Evolutionary conservation across 1,140 invertebrate species (phyloP), one percentile per base, ranked within the genome.

Genomic region (Drosophila pallidifrons): DNA sequence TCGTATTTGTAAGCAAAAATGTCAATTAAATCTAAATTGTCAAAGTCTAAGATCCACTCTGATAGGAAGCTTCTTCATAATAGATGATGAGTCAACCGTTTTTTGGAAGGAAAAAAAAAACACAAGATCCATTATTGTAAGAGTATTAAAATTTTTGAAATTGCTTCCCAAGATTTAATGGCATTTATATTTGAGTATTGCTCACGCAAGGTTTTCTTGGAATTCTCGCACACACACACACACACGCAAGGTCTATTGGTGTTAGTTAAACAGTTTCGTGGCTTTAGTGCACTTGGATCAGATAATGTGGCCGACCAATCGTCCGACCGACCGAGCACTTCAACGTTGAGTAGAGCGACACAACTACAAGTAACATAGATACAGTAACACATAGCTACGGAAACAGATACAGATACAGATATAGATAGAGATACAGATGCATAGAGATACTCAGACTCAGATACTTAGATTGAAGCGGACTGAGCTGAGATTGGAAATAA

Each of bases 401-500:
- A 60, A 28, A 35, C 51, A 32, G 25, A 25, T 47, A 61, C 59
- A 65, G 49, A 35, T 38, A 67, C 16, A 16, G 49, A 43, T 13
- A 11, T 6, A 25, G 5, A 52, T 55, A 32, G 5, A 65, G 49
- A 35, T 41, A 68, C 46, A 52, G 15, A 68, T 58, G 57, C 54
- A 15, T 3, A 49, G 43, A 63, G 58, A 49, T 52, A 52, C 41
- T 55, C 35, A 54, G 43, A 52, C 41, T 55, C 35, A 54, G 43
- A 15, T 49, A 63, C 57, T 75, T 57, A 45, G 32, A 68, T 6
- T 28, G 35, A 78, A 63, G 75, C 75, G 51, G 51, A 5, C 30
- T 20, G 70, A 87, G 82, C 59, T 67, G 75, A 72, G 79, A 82
- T 87, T 71, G 52, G 76, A 76, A 78, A 73, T 77, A 86, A 83